Percentiles rank a stretch among this genome's conserved stretches.
Conservation (phyloP, 2,797 vertebrate species). For the Protonibea diacanthus region DNA sequence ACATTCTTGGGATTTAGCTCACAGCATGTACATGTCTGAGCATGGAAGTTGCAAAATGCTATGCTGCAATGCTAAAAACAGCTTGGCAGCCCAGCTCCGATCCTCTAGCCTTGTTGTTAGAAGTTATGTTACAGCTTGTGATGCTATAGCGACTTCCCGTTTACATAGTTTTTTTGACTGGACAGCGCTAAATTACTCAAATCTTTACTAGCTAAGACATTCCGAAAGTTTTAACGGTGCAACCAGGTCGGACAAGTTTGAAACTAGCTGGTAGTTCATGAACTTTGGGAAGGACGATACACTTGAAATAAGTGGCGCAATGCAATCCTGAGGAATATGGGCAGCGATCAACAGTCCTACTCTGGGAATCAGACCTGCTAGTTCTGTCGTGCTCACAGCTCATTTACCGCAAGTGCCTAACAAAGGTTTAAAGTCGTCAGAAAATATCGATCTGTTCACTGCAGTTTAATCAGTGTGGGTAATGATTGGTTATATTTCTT, state of each 20-base stretch:
- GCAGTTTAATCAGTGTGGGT: conserved; percentile 36
- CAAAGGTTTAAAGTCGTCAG: conserved; percentile 64
- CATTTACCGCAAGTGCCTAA: conserved; percentile 88
- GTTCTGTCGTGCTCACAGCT: conserved; percentile 60
- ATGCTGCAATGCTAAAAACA: not conserved
- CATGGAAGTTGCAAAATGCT: no score
- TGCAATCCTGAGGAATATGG: not conserved
- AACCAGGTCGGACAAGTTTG: not conserved
- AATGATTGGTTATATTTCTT: conserved; percentile 16
- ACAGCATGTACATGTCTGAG: no score
- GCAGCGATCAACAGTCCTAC: conserved; percentile 2
- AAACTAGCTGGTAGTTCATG: not conserved
- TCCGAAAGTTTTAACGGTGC: not conserved
- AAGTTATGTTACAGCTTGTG: not conserved
- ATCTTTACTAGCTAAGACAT: not conserved
- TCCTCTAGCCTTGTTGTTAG: not conserved
- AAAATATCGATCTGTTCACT: conserved; percentile 45
- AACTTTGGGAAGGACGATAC: not conserved
- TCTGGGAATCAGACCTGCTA: conserved; percentile 32
- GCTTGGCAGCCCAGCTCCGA: not conserved
- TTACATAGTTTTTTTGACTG: not conserved
- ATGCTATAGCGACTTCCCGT: no score
- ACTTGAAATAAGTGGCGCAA: conserved; percentile 31
- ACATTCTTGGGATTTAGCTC: no score
- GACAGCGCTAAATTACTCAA: not conserved